Base-by-base conservation (phyloP, 1,140 invertebrate genomes). In the Calycopis cecrops region DNA sequence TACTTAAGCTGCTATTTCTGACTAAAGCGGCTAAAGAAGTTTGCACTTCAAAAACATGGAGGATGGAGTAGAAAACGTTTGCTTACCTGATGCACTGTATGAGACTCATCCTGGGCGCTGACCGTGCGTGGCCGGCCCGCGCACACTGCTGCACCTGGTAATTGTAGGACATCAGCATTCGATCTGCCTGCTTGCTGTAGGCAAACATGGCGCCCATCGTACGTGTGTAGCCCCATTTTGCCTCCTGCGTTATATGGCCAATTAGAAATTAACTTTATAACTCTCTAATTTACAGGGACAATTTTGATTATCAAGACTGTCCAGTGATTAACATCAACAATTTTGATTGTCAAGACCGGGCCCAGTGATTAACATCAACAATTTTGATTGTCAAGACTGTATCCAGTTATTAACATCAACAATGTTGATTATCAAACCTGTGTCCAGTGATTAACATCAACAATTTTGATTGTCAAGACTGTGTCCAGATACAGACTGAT, bases 171-270 rank as follows among this genome's bases (percentile, higher is more conserved):
- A 85, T 85, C 79, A 87, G 84, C 84, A 87, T 85, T 55, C 81
- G 80, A 73, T 85, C 81, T 57, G 78, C 79, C 62, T 82, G 81
- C 74, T 78, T 80, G 81, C 72, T 82, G 80, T 84, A 82, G 66
- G 83, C 84, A 76, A 87, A 85, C 84, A 87, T 82, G 62, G 81
- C 84, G 68, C 84, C 84, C 84, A 87, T 87, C 67, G 84, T 87
- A 57, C 81, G 79, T 65, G 81, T 74, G 80, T 85, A 87, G 79
- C 84, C 84, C 81, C 81, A 85, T 81, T 85, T 85, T 69, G 76
- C 84, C 75, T 87, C 84, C 84, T 87, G 80, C 60, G 70, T 78
- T 77, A 75, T 53, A 79, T 51, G 66, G 60, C 77, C 71, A 71
- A 67, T 72, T 67, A 65, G 55, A 47, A 57, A 42, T 42, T 28